Conservation (phyloP, 2,797 vertebrate species). For the Morelia viridis region DNA sequence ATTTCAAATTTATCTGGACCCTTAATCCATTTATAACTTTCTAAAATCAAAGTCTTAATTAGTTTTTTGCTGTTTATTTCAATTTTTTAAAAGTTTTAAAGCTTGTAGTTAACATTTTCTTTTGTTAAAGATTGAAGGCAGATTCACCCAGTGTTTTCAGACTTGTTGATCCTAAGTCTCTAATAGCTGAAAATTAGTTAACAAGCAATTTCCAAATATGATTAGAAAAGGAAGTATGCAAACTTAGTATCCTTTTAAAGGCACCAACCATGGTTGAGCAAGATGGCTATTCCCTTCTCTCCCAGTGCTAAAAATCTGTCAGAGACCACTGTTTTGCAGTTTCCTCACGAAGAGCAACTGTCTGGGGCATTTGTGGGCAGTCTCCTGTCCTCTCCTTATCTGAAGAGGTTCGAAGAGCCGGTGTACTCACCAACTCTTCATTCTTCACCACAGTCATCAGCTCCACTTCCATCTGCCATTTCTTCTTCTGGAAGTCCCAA, state of each 20-base stretch:
- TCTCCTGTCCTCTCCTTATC: neutral
- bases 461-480: neutral
- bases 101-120: too few species aligned
- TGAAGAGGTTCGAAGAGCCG: neutral
- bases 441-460: too few species aligned
- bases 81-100: too few species aligned
- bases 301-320: neutral
- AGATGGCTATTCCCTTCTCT: neutral
- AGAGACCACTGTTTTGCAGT: neutral
- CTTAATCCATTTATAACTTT: too few species aligned
- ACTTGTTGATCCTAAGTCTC: too few species aligned
- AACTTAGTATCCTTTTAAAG: too few species aligned
- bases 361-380: neutral
- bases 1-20: too few species aligned
- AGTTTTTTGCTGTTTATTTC: too few species aligned
- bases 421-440: neutral
- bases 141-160: too few species aligned
- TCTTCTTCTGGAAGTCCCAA: neutral
- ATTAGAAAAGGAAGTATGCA: neutral
- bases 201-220: neutral
- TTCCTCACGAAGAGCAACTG: neutral
- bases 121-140: too few species aligned
- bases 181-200: too few species aligned
- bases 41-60: too few species aligned
- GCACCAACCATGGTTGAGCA: neutral